These are phyloP conservation scores for Perodicticus potto DNA, from an alignment of 2,797 vertebrate species.

Conservation along the genomic window DNA sequence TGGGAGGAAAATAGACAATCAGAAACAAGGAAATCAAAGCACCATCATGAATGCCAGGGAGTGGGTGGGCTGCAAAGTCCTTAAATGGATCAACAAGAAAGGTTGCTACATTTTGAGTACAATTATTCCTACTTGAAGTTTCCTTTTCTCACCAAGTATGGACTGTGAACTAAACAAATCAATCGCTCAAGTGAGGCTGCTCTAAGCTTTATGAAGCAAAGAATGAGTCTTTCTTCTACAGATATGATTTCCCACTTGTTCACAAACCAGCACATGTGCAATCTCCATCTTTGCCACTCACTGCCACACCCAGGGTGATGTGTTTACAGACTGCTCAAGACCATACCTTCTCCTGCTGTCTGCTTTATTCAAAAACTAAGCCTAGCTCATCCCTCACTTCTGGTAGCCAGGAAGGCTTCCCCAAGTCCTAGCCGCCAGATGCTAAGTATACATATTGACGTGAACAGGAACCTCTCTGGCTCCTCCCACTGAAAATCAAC, in stretches of 20 bases:
- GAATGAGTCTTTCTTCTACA: not conserved
- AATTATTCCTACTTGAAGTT: not conserved
- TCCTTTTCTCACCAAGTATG: not conserved
- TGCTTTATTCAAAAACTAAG: not conserved
- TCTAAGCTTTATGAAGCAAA: not conserved
- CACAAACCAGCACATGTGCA: not conserved
- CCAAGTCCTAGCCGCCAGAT: not conserved
- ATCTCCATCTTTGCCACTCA: not conserved
- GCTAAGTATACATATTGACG: fast-evolving
- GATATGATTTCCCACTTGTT: not conserved
- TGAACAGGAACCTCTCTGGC: not conserved
- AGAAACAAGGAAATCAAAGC: not conserved
- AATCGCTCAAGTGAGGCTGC: not conserved
- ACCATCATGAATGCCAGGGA: too few relatives aligned
- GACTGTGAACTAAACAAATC: not conserved
- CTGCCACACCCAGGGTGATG: fast-evolving
- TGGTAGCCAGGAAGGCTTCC: not conserved
- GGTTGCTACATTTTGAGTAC: too few relatives aligned
- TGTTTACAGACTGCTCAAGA: not conserved
- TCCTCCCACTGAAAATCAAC: not conserved
- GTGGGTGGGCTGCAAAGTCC: not conserved
- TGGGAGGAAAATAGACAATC: not conserved
- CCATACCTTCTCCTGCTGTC: not conserved
- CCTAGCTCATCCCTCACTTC: not conserved
- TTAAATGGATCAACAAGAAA: not conserved